Base-by-base conservation (phyloP, 1,140 invertebrate species). In the Zaprionus davidi region DNA sequence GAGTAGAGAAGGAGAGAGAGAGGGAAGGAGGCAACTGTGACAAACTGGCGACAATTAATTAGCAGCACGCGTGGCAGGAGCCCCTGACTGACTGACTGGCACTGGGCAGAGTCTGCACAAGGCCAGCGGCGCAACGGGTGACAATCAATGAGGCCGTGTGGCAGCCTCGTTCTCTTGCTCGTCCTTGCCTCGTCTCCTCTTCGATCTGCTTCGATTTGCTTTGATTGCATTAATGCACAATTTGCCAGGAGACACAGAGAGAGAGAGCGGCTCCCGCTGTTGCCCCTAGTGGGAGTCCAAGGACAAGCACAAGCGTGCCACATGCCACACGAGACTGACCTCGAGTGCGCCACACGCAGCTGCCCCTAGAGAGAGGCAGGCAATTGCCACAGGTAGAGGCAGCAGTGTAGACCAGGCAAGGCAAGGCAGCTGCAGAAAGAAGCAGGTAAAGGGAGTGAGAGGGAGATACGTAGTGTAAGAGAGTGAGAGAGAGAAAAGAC, bases 41-140 rank as follows among this genome's bases (percentile, higher is more conserved):
- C 41, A 28, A 49, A 49, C 38, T 63, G 73, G 73, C 70, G 68
- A 80, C 84, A 90, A 88, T 88, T 88, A 88, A 88, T 90, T 88
- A 81, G 85, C 71, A 66, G 55, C 41, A 63, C 70, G 81, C 81
- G 80, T 83, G 46, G 17, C 46, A 49, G 46, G n/a, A 49, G 46
- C 46, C 38, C 38, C 38, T n/a, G 38, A 31, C 28, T 31, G 31
- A 31, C 7, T 28, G 26, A 24, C 73, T 71, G 73, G 83, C 78
- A 78, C 78, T 78, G 82, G 78, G 57, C 75, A 67, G 75, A 64
- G 59, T 26, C 26, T 65, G 80, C 77, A 71, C 65, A 68, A 76
- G 70, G 74, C 57, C 71, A 44, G 36, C 31, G 17, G 64, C 41
- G 41, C 70, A 49, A 49, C 73, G 69, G 69, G 73, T 26, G 24